Evolutionary conservation across 2,888 invertebrate species (phyloP), one percentile per base, ranked within the genome.

Genomic region (Latrodectus elegans): DNA sequence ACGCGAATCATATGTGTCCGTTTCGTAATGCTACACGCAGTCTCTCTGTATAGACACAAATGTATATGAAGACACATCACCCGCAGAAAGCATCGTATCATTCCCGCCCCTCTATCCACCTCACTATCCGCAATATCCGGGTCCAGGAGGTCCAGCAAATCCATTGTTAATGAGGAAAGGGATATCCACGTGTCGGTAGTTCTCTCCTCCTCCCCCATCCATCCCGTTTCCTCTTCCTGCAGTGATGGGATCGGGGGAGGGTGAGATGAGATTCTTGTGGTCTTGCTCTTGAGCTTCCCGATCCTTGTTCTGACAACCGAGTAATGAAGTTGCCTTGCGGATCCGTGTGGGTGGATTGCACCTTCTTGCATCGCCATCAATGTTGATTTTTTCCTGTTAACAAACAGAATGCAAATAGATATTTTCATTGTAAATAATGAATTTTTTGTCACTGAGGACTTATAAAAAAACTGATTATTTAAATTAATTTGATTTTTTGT

Each of bases 111-210:
- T 60, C 14, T 60, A 15, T 60, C 60, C 12, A 15, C 60, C 14
- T 10, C 72, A 49, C 38, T 51, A 67, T 75, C 82, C 82, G 65
- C 82, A 82, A 82, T 82, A 82, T 76, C 86, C 76, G 71, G 53
- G 76, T 80, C 80, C 80, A 71, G 70, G 14, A 12, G 22, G 81
- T 52, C 72, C 71, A 53, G 77, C 77, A 82, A 87, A 87, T 87
- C 80, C 81, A 87, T 87, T 81, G 76, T 87, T 81, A 87, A 87
- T 87, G 86, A 87, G 77, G 76, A 72, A 76, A 77, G 86, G 74
- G 81, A 82, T 76, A 86, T 87, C 72, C 72, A 65, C 65, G 72
- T 80, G 86, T 87, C 86, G 81, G 76, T 75, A 68, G 26, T 65
- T 52, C 73, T 55, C 81, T 72, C 73, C 53, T 51, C n/a, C 52